phyloP scores from a whole-genome alignment of 1,140 invertebrate species.

The Gonatopus flavifemur region DNA sequence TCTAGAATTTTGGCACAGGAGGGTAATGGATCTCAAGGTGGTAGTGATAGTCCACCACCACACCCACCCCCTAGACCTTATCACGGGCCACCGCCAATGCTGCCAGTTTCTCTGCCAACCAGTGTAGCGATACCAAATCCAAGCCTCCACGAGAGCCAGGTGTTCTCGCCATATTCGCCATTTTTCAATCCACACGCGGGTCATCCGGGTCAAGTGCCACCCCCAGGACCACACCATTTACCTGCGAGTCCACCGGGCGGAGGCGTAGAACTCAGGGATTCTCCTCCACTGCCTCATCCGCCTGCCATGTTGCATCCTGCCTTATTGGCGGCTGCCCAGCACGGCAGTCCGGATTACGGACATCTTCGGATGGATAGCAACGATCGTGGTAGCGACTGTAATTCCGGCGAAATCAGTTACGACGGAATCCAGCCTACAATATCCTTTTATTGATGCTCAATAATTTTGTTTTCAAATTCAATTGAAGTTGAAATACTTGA shows the following conservation, averaged over 20 bases:
- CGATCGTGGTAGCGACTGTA: constrained; percentile 84
- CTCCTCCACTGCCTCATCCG: constrained; percentile 77
- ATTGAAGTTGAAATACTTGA: too few relatives aligned
- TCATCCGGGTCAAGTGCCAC: constrained; percentile 54
- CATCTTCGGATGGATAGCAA: constrained; percentile 76
- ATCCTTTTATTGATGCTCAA: too few relatives aligned
- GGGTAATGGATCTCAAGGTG: constrained; percentile 65
- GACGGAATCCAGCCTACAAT: constrained; percentile 91
- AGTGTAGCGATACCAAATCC: constrained; percentile 96
- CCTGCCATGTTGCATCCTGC: constrained; percentile 79
- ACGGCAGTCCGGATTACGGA: constrained; percentile 76
- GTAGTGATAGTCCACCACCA: constrained; percentile 58
- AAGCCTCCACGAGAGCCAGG: constrained; percentile 90
- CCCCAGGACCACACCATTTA: constrained; percentile 59
- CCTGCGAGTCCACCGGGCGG: constrained; percentile 62
- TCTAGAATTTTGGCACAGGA: constrained; percentile 83
- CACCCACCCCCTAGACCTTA: constrained; percentile 70
- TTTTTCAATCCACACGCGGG: constrained; percentile 72
- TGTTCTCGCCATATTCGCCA: constrained; percentile 87
- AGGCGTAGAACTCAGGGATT: constrained; percentile 72
- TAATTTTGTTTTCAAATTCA: too few relatives aligned
- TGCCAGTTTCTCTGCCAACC: constrained; percentile 85
- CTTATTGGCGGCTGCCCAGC: constrained; percentile 75
- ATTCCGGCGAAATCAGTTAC: constrained; percentile 82
- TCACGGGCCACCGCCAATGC: constrained; percentile 75